A percentile compares a stretch with the other conserved stretches of the same genome.
These are phyloP conservation scores for Falco novaeseelandiae DNA, from an alignment of 2,797 vertebrate species.

Conservation along the genomic window DNA sequence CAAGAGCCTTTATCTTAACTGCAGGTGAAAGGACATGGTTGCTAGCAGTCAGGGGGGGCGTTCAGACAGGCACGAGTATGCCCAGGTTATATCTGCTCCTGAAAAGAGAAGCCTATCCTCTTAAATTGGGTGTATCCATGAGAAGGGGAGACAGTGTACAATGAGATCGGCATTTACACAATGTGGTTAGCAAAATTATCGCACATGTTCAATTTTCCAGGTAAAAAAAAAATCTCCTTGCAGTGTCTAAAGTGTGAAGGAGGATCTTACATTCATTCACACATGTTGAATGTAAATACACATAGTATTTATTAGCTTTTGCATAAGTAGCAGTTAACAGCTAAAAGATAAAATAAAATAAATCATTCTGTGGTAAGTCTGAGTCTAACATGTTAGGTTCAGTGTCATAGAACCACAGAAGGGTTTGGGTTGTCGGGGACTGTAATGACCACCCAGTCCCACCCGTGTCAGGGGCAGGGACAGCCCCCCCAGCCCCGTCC, in stretches of 20 bases:
- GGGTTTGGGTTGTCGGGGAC: neutral
- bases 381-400: rapidly evolving
- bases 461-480: no score
- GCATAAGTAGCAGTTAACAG: neutral
- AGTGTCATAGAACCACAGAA: neutral
- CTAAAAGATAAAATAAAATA: neutral
- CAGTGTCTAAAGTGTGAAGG: neutral
- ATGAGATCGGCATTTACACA: neutral
- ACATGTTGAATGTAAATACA: rapidly evolving
- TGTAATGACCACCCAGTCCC: neutral
- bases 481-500: no score
- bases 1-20: neutral
- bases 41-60: neutral
- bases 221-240: neutral
- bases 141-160: neutral
- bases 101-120: neutral
- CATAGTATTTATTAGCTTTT: neutral
- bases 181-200: neutral
- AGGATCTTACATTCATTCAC: neutral
- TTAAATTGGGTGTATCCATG: no score
- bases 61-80: neutral
- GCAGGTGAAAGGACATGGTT: neutral
- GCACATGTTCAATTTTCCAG: rapidly evolving
- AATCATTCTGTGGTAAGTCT: no score
- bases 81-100: neutral